phyloP scores from a whole-genome alignment of 2,797 vertebrate species.

The Schizothorax lantsangensis region DNA sequence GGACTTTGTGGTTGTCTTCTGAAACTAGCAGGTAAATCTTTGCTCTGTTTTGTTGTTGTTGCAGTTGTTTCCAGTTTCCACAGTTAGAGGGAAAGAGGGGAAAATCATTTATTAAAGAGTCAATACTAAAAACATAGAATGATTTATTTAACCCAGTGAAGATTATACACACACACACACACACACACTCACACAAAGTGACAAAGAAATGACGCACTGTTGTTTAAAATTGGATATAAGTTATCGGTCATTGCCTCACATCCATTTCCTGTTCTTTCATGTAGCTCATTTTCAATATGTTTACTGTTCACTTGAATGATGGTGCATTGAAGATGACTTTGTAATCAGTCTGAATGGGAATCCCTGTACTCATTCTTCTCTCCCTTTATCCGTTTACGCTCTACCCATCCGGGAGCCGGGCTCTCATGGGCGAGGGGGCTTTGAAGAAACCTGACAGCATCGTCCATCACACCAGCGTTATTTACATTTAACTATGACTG shows the following conservation, averaged over 20 bases:
- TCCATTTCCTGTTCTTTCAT: conserved; percentile 31
- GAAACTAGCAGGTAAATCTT: not conserved
- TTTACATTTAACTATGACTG: conserved; percentile 51
- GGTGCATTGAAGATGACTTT: conserved; percentile 29
- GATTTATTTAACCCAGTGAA: not conserved
- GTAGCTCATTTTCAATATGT: conserved; percentile 22
- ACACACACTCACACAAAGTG: not conserved
- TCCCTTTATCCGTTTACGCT: conserved; percentile 51
- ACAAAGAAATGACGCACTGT: not conserved
- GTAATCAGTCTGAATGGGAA: conserved; percentile 43
- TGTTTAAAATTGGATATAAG: not conserved
- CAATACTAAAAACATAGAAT: not conserved
- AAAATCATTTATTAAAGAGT: not conserved
- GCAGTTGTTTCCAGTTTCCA: not conserved
- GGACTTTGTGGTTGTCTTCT: not conserved
- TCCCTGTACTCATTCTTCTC: conserved; percentile 45
- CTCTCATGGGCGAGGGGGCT: conserved; percentile 49
- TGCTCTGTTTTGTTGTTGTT: not conserved
- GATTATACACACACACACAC: too few species aligned
- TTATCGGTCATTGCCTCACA: not conserved
- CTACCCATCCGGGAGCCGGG: conserved; percentile 38
- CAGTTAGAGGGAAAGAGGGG: not conserved
- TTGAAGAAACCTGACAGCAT: conserved; percentile 54
- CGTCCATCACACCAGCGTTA: conserved; percentile 53
- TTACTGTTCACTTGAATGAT: conserved; percentile 40